Evolutionary conservation across 2,797 vertebrate species (phyloP).

Genomic region (Geotrypetes seraphini): DNA sequence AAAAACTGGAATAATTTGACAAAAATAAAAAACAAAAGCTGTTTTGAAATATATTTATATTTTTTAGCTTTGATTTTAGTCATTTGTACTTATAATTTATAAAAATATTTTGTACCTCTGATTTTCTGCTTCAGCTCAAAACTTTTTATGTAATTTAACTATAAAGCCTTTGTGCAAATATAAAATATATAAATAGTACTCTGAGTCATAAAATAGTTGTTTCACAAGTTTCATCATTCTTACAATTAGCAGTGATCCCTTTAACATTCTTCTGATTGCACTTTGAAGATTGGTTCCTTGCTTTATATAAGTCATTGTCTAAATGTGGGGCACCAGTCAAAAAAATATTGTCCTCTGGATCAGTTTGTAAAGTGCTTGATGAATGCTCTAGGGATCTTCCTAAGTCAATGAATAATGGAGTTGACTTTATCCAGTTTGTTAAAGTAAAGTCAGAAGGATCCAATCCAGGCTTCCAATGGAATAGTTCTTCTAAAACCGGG

Average conservation of each 20-base stretch:
- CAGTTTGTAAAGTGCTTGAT: conserved; percentile 36
- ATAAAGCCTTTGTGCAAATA: conserved; percentile 72
- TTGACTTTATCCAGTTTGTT: conserved; percentile 60
- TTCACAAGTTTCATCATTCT: conserved; percentile 44
- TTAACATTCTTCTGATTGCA: conserved; percentile 25
- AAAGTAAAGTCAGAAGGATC: conserved; percentile 38
- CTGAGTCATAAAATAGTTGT: conserved; percentile 56
- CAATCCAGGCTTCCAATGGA: conserved; percentile 22
- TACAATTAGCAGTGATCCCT: conserved; percentile 5
- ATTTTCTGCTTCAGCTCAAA: conserved; percentile 34
- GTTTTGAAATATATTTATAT: conserved; percentile 21
- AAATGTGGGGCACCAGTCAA: conserved; percentile 27
- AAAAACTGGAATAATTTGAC: too few relatives aligned
- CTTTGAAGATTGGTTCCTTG: conserved; percentile 27
- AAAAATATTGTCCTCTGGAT: conserved; percentile 22
- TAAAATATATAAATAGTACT: conserved; percentile 49
- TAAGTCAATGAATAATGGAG: conserved; percentile 49
- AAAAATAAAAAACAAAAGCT: too few relatives aligned
- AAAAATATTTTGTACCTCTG: conserved; percentile 58
- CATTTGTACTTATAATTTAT: conserved; percentile 43
- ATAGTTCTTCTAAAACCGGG: background rate
- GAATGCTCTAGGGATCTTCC: conserved; percentile 53
- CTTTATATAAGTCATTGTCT: conserved; percentile 31
- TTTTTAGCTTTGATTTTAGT: conserved; percentile 49
- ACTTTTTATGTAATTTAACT: conserved; percentile 42